phyloP scores from a whole-genome alignment of 1,140 invertebrate genomes.

The Centruroides sculpturatus region DNA sequence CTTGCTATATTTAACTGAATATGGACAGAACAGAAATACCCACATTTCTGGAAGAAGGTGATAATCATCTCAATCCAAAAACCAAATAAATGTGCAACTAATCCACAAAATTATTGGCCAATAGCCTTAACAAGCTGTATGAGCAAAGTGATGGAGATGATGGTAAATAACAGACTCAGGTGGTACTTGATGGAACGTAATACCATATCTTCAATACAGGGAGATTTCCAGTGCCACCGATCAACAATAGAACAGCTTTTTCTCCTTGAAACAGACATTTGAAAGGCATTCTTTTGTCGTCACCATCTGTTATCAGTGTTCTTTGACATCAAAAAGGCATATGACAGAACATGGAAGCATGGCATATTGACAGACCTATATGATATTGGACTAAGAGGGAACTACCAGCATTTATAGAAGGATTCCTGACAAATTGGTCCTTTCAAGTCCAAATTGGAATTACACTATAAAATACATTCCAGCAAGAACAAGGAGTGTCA shows the following conservation, averaged over 20 bases:
- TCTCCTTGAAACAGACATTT: conserved; percentile 15
- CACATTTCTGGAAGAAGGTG: no score
- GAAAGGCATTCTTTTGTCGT: conserved; percentile 19
- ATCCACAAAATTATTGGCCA: background rate
- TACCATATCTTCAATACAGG: background rate
- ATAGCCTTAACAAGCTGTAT: background rate
- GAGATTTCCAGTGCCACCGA: background rate
- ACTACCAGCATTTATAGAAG: background rate
- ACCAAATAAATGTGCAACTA: background rate
- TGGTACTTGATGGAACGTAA: background rate
- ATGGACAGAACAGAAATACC: no score
- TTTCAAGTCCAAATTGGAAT: background rate
- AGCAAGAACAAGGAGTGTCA: background rate
- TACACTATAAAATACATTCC: background rate
- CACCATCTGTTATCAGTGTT: conserved; percentile 21
- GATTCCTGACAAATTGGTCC: background rate
- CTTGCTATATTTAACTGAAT: no score
- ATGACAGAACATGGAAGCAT: conserved; percentile 27
- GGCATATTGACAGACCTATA: conserved; percentile 25
- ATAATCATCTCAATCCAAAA: no score
- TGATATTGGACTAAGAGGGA: background rate
- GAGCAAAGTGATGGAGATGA: background rate
- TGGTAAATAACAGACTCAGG: background rate
- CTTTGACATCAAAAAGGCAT: conserved; percentile 31
- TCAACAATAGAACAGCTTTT: background rate